Percentiles rank a stretch among this genome's conserved stretches.
Evolutionary conservation across 2,113 vertebrate genomes (phyloP).

Genomic region (Morone chrysops): DNA sequence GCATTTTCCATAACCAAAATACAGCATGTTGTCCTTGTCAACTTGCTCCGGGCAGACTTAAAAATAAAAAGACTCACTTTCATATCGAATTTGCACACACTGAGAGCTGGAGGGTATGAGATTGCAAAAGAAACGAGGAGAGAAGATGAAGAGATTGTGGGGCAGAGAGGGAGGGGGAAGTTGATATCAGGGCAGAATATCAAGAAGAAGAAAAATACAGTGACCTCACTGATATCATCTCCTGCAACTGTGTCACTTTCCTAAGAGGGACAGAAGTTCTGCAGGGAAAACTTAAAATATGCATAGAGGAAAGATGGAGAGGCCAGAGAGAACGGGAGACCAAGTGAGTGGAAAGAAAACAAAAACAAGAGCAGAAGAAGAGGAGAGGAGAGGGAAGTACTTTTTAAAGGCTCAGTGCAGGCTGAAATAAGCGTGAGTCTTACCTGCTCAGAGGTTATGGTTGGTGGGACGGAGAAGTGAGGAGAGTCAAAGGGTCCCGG

Average conservation of each 20-base stretch:
- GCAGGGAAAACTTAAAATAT: constrained; percentile 74
- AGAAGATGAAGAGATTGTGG: constrained; percentile 62
- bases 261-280: constrained; percentile 50
- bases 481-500: constrained; percentile 87
- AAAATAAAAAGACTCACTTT: constrained; percentile 51
- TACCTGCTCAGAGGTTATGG: constrained; percentile 77
- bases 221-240: constrained; percentile 79
- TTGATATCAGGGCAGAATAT: constrained; percentile 65
- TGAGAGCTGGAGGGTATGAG: constrained; percentile 49
- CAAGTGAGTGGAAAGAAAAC: constrained; percentile 8
- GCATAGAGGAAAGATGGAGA: constrained; percentile 16
- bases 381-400: constrained; percentile 43
- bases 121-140: constrained; percentile 47
- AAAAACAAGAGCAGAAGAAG: constrained; percentile 33
- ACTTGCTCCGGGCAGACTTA: constrained; percentile 17
- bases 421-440: constrained; percentile 58
- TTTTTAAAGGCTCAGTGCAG: constrained; percentile 32
- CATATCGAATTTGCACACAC: constrained; percentile 40
- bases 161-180: constrained; percentile 46
- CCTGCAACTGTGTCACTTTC: constrained; percentile 59
- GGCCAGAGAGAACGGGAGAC: neutral
- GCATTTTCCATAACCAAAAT: constrained; percentile 38
- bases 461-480: constrained; percentile 82
- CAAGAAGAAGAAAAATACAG: constrained; percentile 60
- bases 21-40: constrained; percentile 26